Conservation (phyloP, 2,797 vertebrate species). For the Bradypodion pumilum region DNA sequence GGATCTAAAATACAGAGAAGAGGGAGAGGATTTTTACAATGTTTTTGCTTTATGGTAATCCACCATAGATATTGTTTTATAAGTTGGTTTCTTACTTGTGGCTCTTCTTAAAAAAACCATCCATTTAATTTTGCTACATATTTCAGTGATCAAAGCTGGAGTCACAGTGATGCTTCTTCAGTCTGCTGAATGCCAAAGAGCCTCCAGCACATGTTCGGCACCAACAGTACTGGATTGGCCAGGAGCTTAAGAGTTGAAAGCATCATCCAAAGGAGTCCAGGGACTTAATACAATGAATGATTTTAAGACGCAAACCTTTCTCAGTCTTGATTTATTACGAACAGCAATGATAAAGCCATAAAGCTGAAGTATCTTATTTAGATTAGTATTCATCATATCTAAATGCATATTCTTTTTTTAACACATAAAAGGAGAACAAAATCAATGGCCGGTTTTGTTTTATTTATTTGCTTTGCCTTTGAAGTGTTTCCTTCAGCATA, state of each 20-base stretch:
- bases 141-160: constrained; percentile 40
- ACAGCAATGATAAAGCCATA: constrained; percentile 37
- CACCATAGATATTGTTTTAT: not conserved
- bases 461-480: constrained; percentile 35
- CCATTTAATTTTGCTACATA: constrained; percentile 39
- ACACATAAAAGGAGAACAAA: constrained; percentile 39
- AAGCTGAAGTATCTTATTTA: constrained; percentile 22
- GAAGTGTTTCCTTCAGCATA: constrained; percentile 9
- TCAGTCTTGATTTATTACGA: constrained; percentile 34
- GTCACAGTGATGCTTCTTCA: constrained; percentile 37
- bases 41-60: not conserved
- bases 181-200: constrained; percentile 43
- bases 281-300: constrained; percentile 18
- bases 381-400: constrained; percentile 35
- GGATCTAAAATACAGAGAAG: too few relatives aligned
- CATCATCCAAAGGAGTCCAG: constrained; percentile 26
- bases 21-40: not conserved
- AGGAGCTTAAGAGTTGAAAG: constrained; percentile 38
- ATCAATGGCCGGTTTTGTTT: not conserved
- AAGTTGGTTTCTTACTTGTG: constrained; percentile 8
- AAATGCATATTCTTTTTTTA: constrained; percentile 38
- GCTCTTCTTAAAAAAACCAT: not conserved
- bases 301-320: constrained; percentile 14
- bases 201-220: constrained; percentile 30
- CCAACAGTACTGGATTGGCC: constrained; percentile 19